Percentiles rank a stretch among this genome's conserved stretches.
Conservation (phyloP, 1,140 invertebrate genomes). For the Dolichoris vasculosae region DNA sequence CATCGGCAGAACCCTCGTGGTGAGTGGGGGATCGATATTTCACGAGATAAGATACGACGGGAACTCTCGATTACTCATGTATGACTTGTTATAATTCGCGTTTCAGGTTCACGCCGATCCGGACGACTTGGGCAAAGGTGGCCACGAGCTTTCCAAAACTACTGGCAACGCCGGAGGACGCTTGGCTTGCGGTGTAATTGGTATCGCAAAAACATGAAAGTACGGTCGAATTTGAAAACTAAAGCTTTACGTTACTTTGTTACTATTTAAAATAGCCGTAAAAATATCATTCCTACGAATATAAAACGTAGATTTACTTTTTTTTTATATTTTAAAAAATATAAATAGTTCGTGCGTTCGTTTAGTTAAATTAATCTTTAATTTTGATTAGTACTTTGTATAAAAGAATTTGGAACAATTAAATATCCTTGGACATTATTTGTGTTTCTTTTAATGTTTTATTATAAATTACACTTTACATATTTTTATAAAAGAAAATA, state of each 20-base stretch:
- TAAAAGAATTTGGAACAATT: slow-evolving; percentile 12
- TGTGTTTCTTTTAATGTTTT: background rate
- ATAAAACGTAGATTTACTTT: background rate
- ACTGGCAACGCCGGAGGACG: slow-evolving; percentile 98
- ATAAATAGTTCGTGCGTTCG: background rate
- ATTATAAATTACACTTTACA: slow-evolving; percentile 22
- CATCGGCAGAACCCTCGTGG: slow-evolving; percentile 91
- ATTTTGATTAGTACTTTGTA: slow-evolving; percentile 19
- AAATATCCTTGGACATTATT: background rate
- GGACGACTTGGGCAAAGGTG: slow-evolving; percentile 96
- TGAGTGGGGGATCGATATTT: no score
- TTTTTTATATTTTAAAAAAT: background rate
- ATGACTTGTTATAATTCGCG: slow-evolving; percentile 36
- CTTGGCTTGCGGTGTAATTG: slow-evolving; percentile 98
- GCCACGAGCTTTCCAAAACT: slow-evolving; percentile 93
- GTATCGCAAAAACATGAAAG: slow-evolving; percentile 78
- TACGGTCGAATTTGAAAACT: slow-evolving; percentile 29
- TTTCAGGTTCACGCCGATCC: slow-evolving; percentile 90
- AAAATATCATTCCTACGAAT: slow-evolving; percentile 45
- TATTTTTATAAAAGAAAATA: background rate
- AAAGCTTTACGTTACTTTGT: slow-evolving; percentile 13
- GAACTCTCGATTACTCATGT: no score
- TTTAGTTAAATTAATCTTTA: slow-evolving; percentile 13
- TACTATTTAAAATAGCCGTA: slow-evolving; percentile 23
- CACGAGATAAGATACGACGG: no score